Base-by-base conservation (phyloP, 1,140 invertebrate genomes). In the Vanessa tameamea region DNA sequence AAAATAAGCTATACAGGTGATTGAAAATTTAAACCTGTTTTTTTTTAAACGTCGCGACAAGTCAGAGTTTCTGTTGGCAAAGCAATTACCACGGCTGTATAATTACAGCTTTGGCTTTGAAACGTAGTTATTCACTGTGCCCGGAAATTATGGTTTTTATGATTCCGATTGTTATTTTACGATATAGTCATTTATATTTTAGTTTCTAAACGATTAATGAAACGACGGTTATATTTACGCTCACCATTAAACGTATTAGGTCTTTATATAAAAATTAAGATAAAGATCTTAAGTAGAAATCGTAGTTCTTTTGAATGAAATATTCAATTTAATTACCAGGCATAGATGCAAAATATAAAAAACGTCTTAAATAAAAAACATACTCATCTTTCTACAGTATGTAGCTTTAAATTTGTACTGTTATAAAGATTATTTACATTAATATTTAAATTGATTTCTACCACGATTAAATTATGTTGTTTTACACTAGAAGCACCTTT, bases 131-230 rank as follows among this genome's bases (percentile, higher is more conserved):
- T 68, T 57, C 55, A 31, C 57, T 37, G 53, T 68, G 66, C 50
- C 68, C 68, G 68, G 68, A 69, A 69, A 69, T 69, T 69, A 69
- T 69, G 47, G 68, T 69, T 69, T 69, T 69, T 69, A 69, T 69
- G 68, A 69, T 69, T 57, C 68, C 61, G 57, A 69, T 69, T 43
- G 37, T 43, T 69, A 69, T 69, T 69, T 61, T 53, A 69, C 13
- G 55, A 47, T 63, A 37, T 15, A 14, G 26, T 61, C n/a, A 57
- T 11, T 7, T 61, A 15, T 61, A 37, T 37, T 61, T 61, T 20
- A 20, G 20, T 31, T 61, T 61, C 15, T 61, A 31, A 37, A 13
- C 31, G 15, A 14, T 43, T 43, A 43, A 8, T 43, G 37, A 43
- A 43, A 43, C 37, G 37, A 43, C 37, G 37, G 37, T 43, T 9